A percentile compares a stretch with the other conserved stretches of the same genome.
Conservation (phyloP, 1,140 invertebrate genomes). For the Diploscapter pachys region DNA sequence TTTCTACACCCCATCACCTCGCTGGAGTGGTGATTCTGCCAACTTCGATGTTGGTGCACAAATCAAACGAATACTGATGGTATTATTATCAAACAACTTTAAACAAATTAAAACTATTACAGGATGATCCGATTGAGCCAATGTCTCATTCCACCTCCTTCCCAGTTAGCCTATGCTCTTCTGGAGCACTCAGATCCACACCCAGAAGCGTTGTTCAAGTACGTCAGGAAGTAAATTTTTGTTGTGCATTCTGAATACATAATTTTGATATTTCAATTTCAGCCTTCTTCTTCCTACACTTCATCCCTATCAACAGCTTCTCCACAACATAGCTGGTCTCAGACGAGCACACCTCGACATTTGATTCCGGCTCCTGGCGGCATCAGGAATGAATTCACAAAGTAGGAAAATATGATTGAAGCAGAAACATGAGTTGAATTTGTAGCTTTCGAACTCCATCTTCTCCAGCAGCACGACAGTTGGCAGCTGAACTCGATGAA, state of each 20-base stretch:
- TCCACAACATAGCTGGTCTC: conserved; percentile 38
- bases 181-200: conserved; percentile 16
- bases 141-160: conserved; percentile 57
- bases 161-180: conserved; percentile 49
- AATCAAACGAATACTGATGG: conserved; percentile 56
- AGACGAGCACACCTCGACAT: conserved; percentile 34
- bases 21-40: conserved; percentile 19
- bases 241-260: not conserved
- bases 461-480: conserved; percentile 54
- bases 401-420: not conserved
- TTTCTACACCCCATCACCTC: conserved; percentile 1
- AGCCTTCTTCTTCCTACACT: conserved; percentile 53
- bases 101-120: conserved; percentile 24
- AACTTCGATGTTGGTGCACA: conserved; percentile 51
- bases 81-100: conserved; percentile 32
- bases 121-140: conserved; percentile 48
- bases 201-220: conserved; percentile 24
- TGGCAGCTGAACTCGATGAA: conserved; percentile 58
- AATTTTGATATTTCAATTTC: conserved; percentile 22
- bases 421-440: conserved; percentile 7
- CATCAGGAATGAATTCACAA: conserved; percentile 14
- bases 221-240: not conserved
- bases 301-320: conserved; percentile 48
- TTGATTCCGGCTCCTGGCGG: not conserved
- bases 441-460: conserved; percentile 46